Evolutionary conservation across 1,140 invertebrate genomes (phyloP), one percentile per base, ranked within the genome.

Genomic region (Drosophila persimilis): DNA sequence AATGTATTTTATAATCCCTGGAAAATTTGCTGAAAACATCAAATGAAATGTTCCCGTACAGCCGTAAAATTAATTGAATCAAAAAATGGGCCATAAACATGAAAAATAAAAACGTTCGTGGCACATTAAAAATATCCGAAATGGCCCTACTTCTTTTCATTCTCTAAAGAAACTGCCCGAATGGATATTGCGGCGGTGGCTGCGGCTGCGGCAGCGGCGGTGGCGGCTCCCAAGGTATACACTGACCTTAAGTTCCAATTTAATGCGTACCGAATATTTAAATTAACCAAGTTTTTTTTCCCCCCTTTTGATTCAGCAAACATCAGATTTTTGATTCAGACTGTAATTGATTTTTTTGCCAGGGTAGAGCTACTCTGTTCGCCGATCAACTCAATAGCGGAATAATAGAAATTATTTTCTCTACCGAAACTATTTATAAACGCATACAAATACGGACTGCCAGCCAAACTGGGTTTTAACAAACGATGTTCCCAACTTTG

Each of bases 1-100:
- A 64, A 74, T 83, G 55, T 48, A 60, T 66, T 75, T 75, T 84
- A 50, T 70, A 60, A 84, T 75, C 75, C 56, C 61, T 53, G 56
- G 59, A 62, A 73, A 70, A 84, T 81, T 81, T 78, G 60, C 56
- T 61, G 52, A 73, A 72, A 80, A 86, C 77, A 86, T 85, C 76
- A 77, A 77, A 85, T 77, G 72, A 85, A 80, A 85, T 80, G 55
- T 77, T 84, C 50, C 50, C 65, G 67, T 62, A 60, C 46, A 39
- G 66, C 80, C 48, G 85, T 77, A 60, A 84, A 85, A 77, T 80
- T 77, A 86, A 85, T 85, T 85, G 81, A 86, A 85, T 86, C 29
- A 86, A 74, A 80, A 77, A 86, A 54, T 63, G 69, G 59, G 22
- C 56, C 67, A 83, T 83, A 69, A 81, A 76, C 77, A 65, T 46